These are phyloP conservation scores for Agrilus cyanescens DNA, from an alignment of 2,888 invertebrate species.

Conservation along the genomic window DNA sequence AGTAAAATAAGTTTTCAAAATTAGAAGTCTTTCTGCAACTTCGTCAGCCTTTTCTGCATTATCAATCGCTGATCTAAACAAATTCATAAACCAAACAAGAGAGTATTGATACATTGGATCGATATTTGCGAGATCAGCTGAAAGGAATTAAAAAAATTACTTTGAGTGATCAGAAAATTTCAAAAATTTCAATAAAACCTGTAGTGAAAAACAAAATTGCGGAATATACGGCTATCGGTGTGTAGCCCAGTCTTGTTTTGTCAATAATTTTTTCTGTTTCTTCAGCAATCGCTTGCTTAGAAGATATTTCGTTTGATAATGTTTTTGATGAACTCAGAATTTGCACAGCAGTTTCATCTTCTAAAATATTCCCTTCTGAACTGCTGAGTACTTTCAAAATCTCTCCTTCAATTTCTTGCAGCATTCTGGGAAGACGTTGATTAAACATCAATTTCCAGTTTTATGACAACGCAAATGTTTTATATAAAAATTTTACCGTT, in stretches of 20 bases:
- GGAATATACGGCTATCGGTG: slow-evolving; percentile 82
- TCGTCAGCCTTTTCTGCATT: slow-evolving; percentile 77
- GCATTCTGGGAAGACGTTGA: slow-evolving; percentile 36
- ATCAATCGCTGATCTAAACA: slow-evolving; percentile 77
- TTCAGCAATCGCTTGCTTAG: slow-evolving; percentile 81
- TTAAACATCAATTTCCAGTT: slow-evolving; percentile 3
- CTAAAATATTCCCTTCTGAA: slow-evolving; percentile 68
- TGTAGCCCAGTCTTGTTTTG: slow-evolving; percentile 69
- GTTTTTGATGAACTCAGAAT: slow-evolving; percentile 82
- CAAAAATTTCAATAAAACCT: slow-evolving; percentile 31
- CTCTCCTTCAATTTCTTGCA: slow-evolving; percentile 85
- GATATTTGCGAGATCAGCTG: slow-evolving; percentile 76
- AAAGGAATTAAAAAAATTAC: slow-evolving; percentile 17
- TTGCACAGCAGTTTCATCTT: slow-evolving; percentile 84
- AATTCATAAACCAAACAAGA: slow-evolving; percentile 82
- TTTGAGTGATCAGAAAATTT: not conserved
- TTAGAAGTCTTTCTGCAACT: slow-evolving; percentile 57
- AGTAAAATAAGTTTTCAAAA: slow-evolving; percentile 72
- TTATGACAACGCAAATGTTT: not conserved
- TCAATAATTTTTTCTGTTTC: slow-evolving; percentile 86
- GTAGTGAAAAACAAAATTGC: slow-evolving; percentile 86
- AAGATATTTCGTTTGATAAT: slow-evolving; percentile 80
- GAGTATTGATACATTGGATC: slow-evolving; percentile 99
- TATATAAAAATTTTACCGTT: slow-evolving; percentile 32
- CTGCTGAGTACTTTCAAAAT: slow-evolving; percentile 68